These are phyloP conservation scores for Aix galericulata DNA, from an alignment of 2,113 vertebrate genomes.

Conservation along the genomic window DNA sequence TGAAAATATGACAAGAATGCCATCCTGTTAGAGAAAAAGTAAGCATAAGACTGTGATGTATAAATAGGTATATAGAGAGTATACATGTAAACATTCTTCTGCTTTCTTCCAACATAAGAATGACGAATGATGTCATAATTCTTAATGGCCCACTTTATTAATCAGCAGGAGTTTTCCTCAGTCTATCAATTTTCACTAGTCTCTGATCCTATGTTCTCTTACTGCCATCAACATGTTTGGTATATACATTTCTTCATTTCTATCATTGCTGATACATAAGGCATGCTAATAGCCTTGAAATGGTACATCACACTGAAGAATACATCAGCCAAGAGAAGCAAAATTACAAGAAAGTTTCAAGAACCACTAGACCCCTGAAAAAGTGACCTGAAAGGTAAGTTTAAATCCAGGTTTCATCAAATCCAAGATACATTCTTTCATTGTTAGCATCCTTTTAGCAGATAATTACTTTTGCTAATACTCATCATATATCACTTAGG, in stretches of 20 bases:
- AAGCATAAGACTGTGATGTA: neutral
- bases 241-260: slow-evolving; percentile 14
- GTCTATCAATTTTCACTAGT: neutral
- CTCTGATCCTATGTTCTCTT: neutral
- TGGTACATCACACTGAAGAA: neutral
- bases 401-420: neutral
- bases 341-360: neutral
- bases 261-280: neutral
- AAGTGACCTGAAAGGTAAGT: neutral
- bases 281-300: neutral
- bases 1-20: neutral
- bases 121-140: neutral
- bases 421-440: neutral
- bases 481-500: neutral
- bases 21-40: neutral
- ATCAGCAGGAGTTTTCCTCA: slow-evolving; percentile 25
- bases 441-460: neutral
- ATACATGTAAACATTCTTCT: neutral
- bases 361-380: neutral
- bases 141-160: slow-evolving; percentile 11
- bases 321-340: neutral
- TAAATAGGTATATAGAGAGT: neutral
- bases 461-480: neutral
- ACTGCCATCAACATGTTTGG: neutral
- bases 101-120: neutral